phyloP scores from a whole-genome alignment of 1,140 invertebrate genomes.

The Ruditapes philippinarum region DNA sequence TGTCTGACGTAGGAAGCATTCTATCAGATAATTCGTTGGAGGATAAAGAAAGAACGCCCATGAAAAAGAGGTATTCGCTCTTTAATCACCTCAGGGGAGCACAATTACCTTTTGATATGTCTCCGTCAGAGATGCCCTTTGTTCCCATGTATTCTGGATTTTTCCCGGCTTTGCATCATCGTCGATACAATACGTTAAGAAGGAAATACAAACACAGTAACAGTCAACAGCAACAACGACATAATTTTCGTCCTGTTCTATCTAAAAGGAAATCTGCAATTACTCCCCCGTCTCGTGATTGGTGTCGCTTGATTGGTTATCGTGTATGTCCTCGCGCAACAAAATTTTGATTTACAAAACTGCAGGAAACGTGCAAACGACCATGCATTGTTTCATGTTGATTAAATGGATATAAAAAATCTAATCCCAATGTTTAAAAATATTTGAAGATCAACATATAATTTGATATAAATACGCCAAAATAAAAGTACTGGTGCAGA shows the following conservation, averaged over 20 bases:
- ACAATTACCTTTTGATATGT: background rate
- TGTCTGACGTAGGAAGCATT: background rate
- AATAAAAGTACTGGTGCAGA: too few relatives aligned
- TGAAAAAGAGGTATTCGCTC: background rate
- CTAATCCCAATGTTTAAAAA: too few relatives aligned
- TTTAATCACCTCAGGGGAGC: background rate
- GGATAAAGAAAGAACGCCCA: background rate
- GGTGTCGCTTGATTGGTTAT: conserved; percentile 40
- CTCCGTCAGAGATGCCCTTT: background rate
- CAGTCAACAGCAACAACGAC: too few relatives aligned
- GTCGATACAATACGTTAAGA: background rate
- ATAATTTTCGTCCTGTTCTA: background rate
- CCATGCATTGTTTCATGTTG: too few relatives aligned
- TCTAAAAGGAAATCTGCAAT: conserved; percentile 17
- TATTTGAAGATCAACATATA: too few relatives aligned
- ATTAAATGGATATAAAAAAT: too few relatives aligned
- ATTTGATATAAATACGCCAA: too few relatives aligned
- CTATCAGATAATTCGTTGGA: background rate
- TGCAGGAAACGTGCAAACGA: too few relatives aligned
- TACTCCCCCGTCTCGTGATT: conserved; percentile 33
- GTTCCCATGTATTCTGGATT: background rate
- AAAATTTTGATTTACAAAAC: too few relatives aligned
- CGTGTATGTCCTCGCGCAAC: background rate
- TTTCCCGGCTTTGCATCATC: background rate
- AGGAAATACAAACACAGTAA: background rate